These are phyloP conservation scores for Steinernema scapterisci DNA, from an alignment of 2,888 invertebrate species.

Conservation along the genomic window DNA sequence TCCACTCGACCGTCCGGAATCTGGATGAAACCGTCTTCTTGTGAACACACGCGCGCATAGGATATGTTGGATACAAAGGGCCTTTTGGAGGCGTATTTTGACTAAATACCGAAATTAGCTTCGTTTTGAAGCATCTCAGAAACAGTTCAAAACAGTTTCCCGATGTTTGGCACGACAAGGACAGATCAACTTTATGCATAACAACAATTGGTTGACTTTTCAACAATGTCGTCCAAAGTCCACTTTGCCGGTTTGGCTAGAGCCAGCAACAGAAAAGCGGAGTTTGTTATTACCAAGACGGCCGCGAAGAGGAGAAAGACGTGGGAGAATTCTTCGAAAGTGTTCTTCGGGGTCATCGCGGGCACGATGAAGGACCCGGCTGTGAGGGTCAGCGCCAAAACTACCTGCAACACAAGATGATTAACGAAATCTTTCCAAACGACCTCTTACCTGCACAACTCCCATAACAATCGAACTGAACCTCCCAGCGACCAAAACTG, in stretches of 20 bases:
- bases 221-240: conserved; percentile 31
- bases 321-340: conserved; percentile 35
- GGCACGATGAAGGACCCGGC: conserved; percentile 56
- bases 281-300: conserved; percentile 34
- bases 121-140: no score
- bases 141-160: no score
- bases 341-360: conserved; percentile 43
- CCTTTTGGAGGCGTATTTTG: no score
- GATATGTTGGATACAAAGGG: no score
- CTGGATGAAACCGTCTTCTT: no score
- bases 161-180: no score
- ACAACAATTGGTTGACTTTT: no score
- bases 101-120: no score
- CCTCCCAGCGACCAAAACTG: neutral
- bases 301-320: conserved; percentile 40
- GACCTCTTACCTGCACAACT: conserved; percentile 47
- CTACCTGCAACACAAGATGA: conserved; percentile 33
- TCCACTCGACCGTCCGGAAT: no score
- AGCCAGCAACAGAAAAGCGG: conserved; percentile 36
- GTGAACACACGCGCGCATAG: no score
- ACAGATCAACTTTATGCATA: no score
- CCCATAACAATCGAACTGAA: conserved; percentile 48
- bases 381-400: conserved; percentile 49
- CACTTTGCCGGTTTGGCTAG: conserved; percentile 37
- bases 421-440: neutral